phyloP scores from a whole-genome alignment of 2,888 invertebrate species.

The Beris chalybata region DNA sequence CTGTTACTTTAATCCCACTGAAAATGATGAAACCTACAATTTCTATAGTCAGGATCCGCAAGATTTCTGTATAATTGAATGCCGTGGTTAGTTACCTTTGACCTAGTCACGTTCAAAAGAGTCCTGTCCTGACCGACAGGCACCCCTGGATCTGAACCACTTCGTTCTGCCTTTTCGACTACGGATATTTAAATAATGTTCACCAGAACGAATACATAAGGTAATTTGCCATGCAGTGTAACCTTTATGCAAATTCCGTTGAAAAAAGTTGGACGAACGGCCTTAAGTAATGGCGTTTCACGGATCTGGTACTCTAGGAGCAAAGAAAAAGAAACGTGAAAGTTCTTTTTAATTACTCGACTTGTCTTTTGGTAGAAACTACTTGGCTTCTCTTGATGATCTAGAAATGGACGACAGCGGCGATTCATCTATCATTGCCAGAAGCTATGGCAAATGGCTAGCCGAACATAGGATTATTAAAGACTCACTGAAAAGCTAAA shows the following conservation, averaged over 20 bases:
- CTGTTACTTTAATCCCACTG: not conserved
- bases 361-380: slow-evolving; percentile 18
- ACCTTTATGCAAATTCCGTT: slow-evolving; percentile 32
- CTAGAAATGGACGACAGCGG: not conserved
- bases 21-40: slow-evolving; percentile 27
- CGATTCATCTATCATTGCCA: slow-evolving; percentile 11
- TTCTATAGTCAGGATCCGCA: too few relatives aligned
- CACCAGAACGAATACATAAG: slow-evolving; percentile 16
- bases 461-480: not conserved
- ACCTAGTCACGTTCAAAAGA: not conserved
- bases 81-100: slow-evolving; percentile 21
- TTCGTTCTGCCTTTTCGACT: not conserved
- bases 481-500: not conserved
- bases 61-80: slow-evolving; percentile 21
- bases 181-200: slow-evolving; percentile 31
- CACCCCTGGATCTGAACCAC: too few relatives aligned
- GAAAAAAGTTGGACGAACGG: slow-evolving; percentile 4
- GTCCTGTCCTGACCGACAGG: not conserved
- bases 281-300: too few relatives aligned
- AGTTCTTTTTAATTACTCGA: slow-evolving; percentile 36
- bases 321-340: not conserved
- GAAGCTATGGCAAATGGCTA: not conserved
- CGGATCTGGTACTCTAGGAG: not conserved
- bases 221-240: not conserved
- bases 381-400: slow-evolving; percentile 3